Evolutionary conservation across 30 jellyfish, hydroid and myxozoan genomes (phyloP).

Genomic region (Aurelia coerulea): DNA sequence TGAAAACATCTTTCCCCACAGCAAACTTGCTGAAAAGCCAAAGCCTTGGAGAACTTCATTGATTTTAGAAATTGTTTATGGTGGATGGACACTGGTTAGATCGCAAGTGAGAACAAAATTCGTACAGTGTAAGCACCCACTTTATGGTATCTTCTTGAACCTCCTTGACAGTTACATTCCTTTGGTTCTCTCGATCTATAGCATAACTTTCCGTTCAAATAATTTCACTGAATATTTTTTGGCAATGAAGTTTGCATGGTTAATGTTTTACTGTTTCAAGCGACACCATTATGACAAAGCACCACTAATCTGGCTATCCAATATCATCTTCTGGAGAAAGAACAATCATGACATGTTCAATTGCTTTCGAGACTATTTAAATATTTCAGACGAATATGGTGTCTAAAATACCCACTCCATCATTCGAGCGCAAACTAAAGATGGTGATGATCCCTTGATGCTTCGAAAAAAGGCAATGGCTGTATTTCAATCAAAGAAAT

Average conservation of each 20-base stretch:
- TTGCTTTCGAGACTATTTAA: background rate
- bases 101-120: background rate
- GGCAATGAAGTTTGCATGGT: background rate
- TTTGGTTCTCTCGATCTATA: slow-evolving; percentile 5
- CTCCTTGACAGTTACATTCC: slow-evolving; percentile 37
- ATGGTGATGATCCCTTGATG: slow-evolving; percentile 15
- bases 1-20: too few species aligned
- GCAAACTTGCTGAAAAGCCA: slow-evolving; percentile 5
- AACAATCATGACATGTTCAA: background rate
- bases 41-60: slow-evolving; percentile 20
- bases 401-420: slow-evolving; percentile 4
- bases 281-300: slow-evolving; percentile 2
- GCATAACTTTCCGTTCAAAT: background rate
- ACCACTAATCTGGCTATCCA: background rate
- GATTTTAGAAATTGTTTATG: slow-evolving; percentile 8
- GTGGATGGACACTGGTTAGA: slow-evolving; percentile 17
- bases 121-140: background rate
- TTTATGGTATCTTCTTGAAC: background rate
- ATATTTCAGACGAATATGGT: background rate
- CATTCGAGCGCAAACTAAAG: slow-evolving; percentile 17
- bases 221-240: background rate
- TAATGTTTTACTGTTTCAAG: slow-evolving; percentile 31
- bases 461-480: slow-evolving; percentile 21
- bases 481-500: slow-evolving; percentile 6
- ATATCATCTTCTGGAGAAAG: slow-evolving; percentile 13